phyloP scores from a whole-genome alignment of 2,113 vertebrate species.

The Spea multiplicata region DNA sequence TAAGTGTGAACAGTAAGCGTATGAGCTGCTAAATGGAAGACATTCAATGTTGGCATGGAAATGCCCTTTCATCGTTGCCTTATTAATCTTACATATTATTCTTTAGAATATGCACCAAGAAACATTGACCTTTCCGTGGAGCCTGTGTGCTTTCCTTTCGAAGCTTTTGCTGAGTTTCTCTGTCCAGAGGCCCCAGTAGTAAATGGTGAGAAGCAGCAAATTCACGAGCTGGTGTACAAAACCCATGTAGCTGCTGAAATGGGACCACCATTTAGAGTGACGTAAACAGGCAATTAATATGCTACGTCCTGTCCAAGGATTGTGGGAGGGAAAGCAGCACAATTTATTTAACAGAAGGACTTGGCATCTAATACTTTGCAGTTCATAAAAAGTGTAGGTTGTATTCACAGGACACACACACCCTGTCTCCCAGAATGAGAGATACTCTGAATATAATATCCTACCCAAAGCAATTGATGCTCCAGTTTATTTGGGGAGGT shows the following conservation, averaged over 20 bases:
- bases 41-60: no score
- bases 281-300: constrained; percentile 29
- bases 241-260: constrained; percentile 5
- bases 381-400: constrained; percentile 29
- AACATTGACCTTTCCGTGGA: no score
- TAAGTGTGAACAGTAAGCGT: no score
- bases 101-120: no score
- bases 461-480: constrained; percentile 9
- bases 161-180: no score
- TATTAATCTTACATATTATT: no score
- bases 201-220: constrained; percentile 11
- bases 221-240: neutral
- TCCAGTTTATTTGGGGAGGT: neutral
- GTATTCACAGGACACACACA: constrained; percentile 19
- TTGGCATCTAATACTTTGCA: constrained; percentile 35
- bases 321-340: constrained; percentile 21
- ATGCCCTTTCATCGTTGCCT: no score
- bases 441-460: neutral
- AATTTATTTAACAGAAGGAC: constrained; percentile 34
- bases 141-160: no score
- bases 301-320: constrained; percentile 14
- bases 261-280: constrained; percentile 31
- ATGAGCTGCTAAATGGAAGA: no score
- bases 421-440: constrained; percentile 15
- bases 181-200: constrained; percentile 11